phyloP scores from a whole-genome alignment of 2,888 invertebrate genomes.

The Alsophila aescularia region DNA sequence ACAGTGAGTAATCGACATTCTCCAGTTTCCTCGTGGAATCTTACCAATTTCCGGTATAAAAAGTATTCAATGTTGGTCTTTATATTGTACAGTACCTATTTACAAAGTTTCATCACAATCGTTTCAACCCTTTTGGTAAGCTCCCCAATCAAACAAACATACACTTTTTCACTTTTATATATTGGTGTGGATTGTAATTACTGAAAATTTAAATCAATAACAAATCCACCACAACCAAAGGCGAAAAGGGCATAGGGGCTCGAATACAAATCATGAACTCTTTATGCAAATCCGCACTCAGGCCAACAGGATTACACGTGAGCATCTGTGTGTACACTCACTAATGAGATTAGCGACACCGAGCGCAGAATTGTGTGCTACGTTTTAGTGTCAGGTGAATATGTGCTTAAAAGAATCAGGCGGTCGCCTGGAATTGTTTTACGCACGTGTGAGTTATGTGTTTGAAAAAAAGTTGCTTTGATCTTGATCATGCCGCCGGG shows the following conservation, averaged over 20 bases:
- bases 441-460: constrained; percentile 25
- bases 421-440: constrained; percentile 39
- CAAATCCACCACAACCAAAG: constrained; percentile 26
- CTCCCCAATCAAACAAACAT: no score
- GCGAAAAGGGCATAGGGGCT: constrained; percentile 35
- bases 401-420: constrained; percentile 29
- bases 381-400: constrained; percentile 48
- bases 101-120: no score
- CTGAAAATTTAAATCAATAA: constrained; percentile 15
- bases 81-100: no score
- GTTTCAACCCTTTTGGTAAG: no score
- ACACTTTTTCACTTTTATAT: no score
- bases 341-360: constrained; percentile 72
- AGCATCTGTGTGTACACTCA: constrained; percentile 69
- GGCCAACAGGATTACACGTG: constrained; percentile 62
- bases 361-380: constrained; percentile 49
- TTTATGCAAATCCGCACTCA: constrained; percentile 58
- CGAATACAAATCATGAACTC: constrained; percentile 43
- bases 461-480: no score
- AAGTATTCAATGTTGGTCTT: no score
- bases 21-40: no score
- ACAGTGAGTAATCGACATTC: no score
- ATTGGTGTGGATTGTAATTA: not conserved
- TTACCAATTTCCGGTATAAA: no score
- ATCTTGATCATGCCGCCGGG: no score